Conservation (phyloP, 2,888 invertebrate genomes). For the Trichopria drosophilae region DNA sequence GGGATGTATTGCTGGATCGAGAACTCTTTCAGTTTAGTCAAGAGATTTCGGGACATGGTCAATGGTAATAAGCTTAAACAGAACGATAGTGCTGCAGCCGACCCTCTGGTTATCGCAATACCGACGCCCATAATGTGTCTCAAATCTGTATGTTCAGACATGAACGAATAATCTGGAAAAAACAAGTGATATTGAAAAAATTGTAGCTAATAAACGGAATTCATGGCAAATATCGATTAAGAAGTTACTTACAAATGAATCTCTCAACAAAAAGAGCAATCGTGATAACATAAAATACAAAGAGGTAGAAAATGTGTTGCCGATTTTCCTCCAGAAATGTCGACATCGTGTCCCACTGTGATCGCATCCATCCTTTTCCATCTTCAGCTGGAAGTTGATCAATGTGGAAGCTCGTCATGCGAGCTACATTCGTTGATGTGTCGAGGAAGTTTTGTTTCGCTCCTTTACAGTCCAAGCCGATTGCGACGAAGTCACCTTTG, state of each 20-base stretch:
- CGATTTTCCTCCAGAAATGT: slow-evolving; percentile 94
- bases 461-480: slow-evolving; percentile 91
- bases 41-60: slow-evolving; percentile 89
- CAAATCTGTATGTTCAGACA: slow-evolving; percentile 93
- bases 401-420: slow-evolving; percentile 93
- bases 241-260: slow-evolving; percentile 78
- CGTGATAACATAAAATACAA: slow-evolving; percentile 92
- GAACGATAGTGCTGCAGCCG: slow-evolving; percentile 91
- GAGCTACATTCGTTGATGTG: slow-evolving; percentile 90
- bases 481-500: slow-evolving; percentile 92
- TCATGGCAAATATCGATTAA: slow-evolving; percentile 5
- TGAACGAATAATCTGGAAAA: slow-evolving; percentile 83
- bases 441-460: slow-evolving; percentile 94
- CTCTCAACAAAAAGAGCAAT: slow-evolving; percentile 92
- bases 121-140: slow-evolving; percentile 97
- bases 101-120: slow-evolving; percentile 91
- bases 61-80: slow-evolving; percentile 88
- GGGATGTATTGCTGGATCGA: slow-evolving; percentile 93
- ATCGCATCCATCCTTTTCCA: slow-evolving; percentile 64
- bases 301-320: slow-evolving; percentile 93
- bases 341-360: slow-evolving; percentile 84
- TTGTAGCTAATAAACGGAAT: background rate
- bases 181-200: slow-evolving; percentile 1
- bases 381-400: slow-evolving; percentile 69
- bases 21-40: slow-evolving; percentile 92